Percentiles rank a stretch among this genome's conserved stretches.
Conservation (phyloP, 2,797 vertebrate genomes). For the Macrochelys suwanniensis region DNA sequence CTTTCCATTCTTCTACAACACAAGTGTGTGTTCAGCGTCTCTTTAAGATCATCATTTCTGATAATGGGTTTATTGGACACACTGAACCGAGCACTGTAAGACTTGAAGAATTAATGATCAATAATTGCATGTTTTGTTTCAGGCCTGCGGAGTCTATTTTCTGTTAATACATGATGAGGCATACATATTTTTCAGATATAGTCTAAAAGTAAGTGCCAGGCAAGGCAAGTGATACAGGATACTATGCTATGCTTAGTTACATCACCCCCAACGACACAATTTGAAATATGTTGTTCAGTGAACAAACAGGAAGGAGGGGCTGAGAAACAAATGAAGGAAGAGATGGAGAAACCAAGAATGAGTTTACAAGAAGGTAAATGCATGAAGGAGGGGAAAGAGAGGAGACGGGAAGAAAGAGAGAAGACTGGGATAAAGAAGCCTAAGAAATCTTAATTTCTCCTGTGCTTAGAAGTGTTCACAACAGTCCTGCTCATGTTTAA, state of each 20-base stretch:
- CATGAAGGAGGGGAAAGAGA: neutral
- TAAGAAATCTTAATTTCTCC: neutral
- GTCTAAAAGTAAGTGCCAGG: neutral
- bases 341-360: neutral
- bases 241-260: neutral
- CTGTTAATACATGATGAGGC: neutral
- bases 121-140: neutral
- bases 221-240: neutral
- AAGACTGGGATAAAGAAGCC: neutral
- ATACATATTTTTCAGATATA: neutral
- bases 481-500: neutral
- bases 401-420: neutral
- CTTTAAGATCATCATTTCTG: neutral
- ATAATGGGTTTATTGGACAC: neutral
- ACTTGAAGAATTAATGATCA: neutral
- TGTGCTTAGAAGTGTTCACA: neutral
- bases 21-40: neutral
- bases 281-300: neutral
- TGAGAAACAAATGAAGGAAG: neutral
- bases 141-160: neutral
- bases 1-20: neutral
- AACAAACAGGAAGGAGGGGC: neutral
- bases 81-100: neutral
- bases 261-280: neutral
- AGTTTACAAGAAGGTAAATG: neutral